A percentile compares a stretch with the other conserved stretches of the same genome.
Evolutionary conservation across 2,113 vertebrate genomes (phyloP).

Genomic region (Hiodon alosoides): DNA sequence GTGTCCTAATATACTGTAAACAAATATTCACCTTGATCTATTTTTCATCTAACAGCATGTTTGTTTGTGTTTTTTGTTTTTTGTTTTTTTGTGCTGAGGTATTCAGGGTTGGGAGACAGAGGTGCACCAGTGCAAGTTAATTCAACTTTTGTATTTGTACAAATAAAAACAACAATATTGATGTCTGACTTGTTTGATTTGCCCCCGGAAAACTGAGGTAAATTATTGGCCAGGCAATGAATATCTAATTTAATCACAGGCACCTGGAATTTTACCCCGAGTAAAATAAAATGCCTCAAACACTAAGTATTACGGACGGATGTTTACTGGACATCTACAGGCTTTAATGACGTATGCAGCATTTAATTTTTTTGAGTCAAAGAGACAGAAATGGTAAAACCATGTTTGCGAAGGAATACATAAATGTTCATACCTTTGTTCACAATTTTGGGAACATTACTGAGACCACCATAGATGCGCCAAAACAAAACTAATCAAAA

Average conservation of each 20-base stretch:
- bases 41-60: slow-evolving; percentile 29
- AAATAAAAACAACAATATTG: slow-evolving; percentile 25
- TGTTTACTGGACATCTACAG: too few relatives aligned
- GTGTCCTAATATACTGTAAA: slow-evolving; percentile 29
- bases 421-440: too few relatives aligned
- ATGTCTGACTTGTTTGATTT: slow-evolving; percentile 24
- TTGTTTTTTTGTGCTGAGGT: slow-evolving; percentile 16
- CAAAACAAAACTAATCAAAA: background rate
- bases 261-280: too few relatives aligned
- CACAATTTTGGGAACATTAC: background rate
- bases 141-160: slow-evolving; percentile 28
- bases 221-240: background rate
- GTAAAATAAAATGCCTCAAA: too few relatives aligned
- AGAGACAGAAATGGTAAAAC: background rate
- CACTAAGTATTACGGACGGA: too few relatives aligned
- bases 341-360: background rate
- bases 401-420: too few relatives aligned
- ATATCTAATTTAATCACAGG: background rate
- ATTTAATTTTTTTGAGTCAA: background rate
- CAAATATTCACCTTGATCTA: slow-evolving; percentile 27
- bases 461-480: background rate
- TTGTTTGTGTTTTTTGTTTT: slow-evolving; percentile 16
- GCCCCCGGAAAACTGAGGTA: slow-evolving; percentile 13
- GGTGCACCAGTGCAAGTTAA: slow-evolving; percentile 20
- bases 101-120: slow-evolving; percentile 4